phyloP scores from a whole-genome alignment of 1,140 invertebrate species.

The Brachionus angularis region DNA sequence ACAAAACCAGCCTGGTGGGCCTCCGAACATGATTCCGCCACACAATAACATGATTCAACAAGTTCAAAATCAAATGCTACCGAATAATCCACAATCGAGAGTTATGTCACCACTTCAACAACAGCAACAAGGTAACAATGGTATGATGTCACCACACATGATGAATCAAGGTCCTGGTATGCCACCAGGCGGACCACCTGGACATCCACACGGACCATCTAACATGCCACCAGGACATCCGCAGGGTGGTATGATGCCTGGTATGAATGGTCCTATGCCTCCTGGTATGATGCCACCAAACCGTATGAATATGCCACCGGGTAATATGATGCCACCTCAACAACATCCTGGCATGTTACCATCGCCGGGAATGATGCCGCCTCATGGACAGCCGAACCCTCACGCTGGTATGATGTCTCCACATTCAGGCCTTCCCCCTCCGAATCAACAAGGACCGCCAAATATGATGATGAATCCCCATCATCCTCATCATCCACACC shows the following conservation, averaged over 20 bases:
- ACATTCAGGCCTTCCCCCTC: conserved; percentile 10
- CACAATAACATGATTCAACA: conserved; percentile 39
- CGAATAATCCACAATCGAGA: conserved; percentile 18
- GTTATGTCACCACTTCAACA: conserved; percentile 32
- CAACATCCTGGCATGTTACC: conserved; percentile 4
- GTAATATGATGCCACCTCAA: conserved; percentile 34
- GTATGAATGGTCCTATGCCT: conserved; percentile 25
- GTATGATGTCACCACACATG: conserved; percentile 40
- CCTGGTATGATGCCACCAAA: conserved; percentile 43
- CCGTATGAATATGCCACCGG: conserved; percentile 32
- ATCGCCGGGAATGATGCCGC: conserved; percentile 39
- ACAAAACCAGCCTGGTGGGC: neutral
- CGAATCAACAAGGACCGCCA: neutral
- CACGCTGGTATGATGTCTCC: conserved; percentile 21
- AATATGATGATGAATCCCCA: conserved; percentile 41
- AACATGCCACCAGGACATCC: neutral
- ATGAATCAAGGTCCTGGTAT: conserved; percentile 17
- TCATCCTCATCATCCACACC: conserved; percentile 13
- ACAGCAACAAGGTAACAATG: neutral
- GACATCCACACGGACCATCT: neutral
- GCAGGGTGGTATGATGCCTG: conserved; percentile 20
- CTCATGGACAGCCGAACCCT: conserved; percentile 1
- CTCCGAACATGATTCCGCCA: too few species aligned
- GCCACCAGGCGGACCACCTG: conserved; percentile 21
- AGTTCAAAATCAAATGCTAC: conserved; percentile 40